phyloP scores from a whole-genome alignment of 2,888 invertebrate genomes.

The Clivina fossor region DNA sequence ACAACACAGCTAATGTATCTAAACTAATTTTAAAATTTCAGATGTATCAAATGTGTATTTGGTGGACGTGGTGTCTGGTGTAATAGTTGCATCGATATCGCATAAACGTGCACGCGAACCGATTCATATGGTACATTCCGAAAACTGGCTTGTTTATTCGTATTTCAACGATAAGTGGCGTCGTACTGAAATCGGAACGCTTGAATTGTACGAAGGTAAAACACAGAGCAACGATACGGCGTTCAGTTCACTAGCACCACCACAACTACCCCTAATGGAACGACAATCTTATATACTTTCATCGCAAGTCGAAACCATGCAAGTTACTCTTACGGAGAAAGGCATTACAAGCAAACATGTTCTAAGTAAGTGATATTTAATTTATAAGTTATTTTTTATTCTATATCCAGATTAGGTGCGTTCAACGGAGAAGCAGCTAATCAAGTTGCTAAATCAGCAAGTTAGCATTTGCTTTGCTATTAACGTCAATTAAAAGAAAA shows the following conservation, averaged over 20 bases:
- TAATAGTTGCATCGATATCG: constrained; percentile 78
- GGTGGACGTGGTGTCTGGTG: constrained; percentile 89
- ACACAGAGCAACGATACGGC: constrained; percentile 78
- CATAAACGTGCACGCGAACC: constrained; percentile 86
- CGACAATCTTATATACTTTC: constrained; percentile 89
- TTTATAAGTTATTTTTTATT: constrained; percentile 4
- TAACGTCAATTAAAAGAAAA: no score
- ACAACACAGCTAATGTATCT: background rate
- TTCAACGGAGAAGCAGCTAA: no score
- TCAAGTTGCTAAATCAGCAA: no score
- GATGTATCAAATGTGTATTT: constrained; percentile 82
- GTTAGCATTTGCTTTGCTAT: no score
- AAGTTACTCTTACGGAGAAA: constrained; percentile 87
- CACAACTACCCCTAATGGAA: constrained; percentile 73
- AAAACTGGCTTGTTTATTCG: constrained; percentile 94
- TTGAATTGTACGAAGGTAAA: constrained; percentile 95
- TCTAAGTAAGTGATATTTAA: constrained; percentile 60
- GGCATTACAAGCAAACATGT: constrained; percentile 88
- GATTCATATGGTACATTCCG: constrained; percentile 88
- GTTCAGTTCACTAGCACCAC: constrained; percentile 83
- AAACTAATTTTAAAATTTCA: constrained; percentile 50
- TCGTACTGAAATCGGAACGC: constrained; percentile 86
- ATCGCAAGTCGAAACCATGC: constrained; percentile 74
- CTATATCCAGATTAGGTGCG: no score
- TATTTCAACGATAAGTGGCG: constrained; percentile 93